phyloP scores from a whole-genome alignment of 2,113 vertebrate species.

The Meles meles region DNA sequence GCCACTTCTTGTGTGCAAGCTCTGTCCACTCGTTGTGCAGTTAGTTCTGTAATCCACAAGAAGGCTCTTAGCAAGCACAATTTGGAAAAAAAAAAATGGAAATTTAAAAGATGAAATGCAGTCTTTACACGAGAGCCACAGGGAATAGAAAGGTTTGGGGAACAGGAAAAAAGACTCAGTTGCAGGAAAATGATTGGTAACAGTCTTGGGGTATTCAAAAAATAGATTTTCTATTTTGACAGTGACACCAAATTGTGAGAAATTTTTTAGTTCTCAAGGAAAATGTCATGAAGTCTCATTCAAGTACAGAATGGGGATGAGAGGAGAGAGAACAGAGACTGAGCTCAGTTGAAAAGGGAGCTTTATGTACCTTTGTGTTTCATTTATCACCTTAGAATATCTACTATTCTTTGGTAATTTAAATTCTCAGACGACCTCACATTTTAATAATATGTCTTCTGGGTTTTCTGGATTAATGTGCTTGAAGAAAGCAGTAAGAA shows the following conservation, averaged over 20 bases:
- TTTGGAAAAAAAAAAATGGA: constrained; percentile 28
- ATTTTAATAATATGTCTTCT: not conserved
- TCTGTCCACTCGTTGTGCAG: not conserved
- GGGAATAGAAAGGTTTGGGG: not conserved
- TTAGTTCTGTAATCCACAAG: constrained; percentile 3
- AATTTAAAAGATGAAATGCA: not conserved
- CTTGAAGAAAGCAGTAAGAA: not conserved
- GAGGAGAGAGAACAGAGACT: not conserved
- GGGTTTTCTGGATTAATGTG: not conserved
- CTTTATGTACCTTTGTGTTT: not conserved
- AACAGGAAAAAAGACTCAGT: not conserved
- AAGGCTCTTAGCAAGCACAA: constrained; percentile 48
- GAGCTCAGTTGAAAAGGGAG: not conserved
- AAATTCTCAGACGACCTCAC: not conserved
- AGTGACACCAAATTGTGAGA: constrained; percentile 15
- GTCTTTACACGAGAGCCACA: not conserved
- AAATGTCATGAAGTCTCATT: not conserved
- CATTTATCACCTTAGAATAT: not conserved
- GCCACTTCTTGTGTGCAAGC: constrained; percentile 24
- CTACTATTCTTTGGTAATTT: not conserved
- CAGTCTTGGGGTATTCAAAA: not conserved
- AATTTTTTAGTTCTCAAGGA: not conserved
- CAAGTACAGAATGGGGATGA: not conserved
- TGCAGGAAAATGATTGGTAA: constrained; percentile 26
- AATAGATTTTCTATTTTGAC: constrained; percentile 36